phyloP scores from a whole-genome alignment of 2,113 vertebrate genomes.

The Limnothrissa miodon region DNA sequence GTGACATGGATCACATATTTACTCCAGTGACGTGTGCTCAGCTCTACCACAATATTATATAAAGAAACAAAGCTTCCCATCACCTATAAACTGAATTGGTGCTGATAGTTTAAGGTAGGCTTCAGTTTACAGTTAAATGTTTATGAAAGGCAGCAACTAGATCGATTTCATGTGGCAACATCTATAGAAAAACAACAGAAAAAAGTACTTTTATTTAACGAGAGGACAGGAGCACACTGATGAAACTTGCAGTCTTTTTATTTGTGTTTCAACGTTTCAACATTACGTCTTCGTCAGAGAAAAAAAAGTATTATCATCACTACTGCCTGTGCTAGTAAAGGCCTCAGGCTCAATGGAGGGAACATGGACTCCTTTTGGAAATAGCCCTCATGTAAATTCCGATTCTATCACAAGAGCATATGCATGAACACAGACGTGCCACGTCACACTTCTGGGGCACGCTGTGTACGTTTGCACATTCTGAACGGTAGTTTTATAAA shows the following conservation, averaged over 20 bases:
- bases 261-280: not conserved
- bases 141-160: too few relatives aligned
- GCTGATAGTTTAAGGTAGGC: too few relatives aligned
- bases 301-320: too few relatives aligned
- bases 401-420: not conserved
- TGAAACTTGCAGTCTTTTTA: not conserved
- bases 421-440: not conserved
- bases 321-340: too few relatives aligned
- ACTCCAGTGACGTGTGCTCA: not conserved
- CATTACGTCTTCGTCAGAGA: not conserved
- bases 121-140: too few relatives aligned
- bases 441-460: not conserved
- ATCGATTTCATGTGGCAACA: too few relatives aligned
- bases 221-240: too few relatives aligned
- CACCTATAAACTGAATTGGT: too few relatives aligned
- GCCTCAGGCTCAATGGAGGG: not conserved
- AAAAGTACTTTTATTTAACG: too few relatives aligned
- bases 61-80: not conserved
- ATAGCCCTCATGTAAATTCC: not conserved
- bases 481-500: slow-evolving; percentile 3
- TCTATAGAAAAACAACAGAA: too few relatives aligned
- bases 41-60: not conserved
- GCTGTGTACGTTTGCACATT: not conserved
- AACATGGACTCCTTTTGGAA: not conserved
- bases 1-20: not conserved